Percentiles rank a stretch among this genome's conserved stretches.
phyloP scores from a whole-genome alignment of 2,888 invertebrate genomes.

The Thecocarcelia acutangulata region DNA sequence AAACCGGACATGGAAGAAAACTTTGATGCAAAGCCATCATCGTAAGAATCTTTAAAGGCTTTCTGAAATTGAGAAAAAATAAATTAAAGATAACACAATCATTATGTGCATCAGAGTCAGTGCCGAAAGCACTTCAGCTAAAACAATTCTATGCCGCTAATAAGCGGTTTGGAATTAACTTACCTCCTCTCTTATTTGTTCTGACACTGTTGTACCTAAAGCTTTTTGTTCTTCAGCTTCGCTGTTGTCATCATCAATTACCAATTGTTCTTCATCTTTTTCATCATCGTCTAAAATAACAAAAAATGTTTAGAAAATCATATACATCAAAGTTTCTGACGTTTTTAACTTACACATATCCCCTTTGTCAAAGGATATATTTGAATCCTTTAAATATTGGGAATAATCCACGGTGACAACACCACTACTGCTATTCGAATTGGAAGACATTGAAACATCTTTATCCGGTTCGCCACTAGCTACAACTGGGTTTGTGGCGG shows the following conservation, averaged over 20 bases:
- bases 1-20: constrained; percentile 33
- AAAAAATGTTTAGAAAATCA: constrained; percentile 7
- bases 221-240: constrained; percentile 72
- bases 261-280: constrained; percentile 82
- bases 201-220: not conserved
- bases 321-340: not conserved
- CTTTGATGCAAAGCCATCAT: constrained; percentile 42
- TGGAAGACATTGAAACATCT: constrained; percentile 70
- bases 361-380: constrained; percentile 76
- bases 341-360: constrained; percentile 77
- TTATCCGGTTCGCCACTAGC: constrained; percentile 56
- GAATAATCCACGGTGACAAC: constrained; percentile 79
- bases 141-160: no score
- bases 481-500: constrained; percentile 56
- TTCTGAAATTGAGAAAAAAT: constrained; percentile 43
- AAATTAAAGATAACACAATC: not conserved
- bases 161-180: not conserved
- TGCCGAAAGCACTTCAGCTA: no score
- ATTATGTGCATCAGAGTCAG: not conserved
- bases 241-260: constrained; percentile 81
- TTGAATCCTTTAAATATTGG: constrained; percentile 81
- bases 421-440: constrained; percentile 76
- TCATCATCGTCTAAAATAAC: constrained; percentile 83
- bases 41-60: constrained; percentile 28
- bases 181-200: constrained; percentile 42